A percentile compares a stretch with the other conserved stretches of the same genome.
These are phyloP conservation scores for Mactra quadrangularis DNA, from an alignment of 1,140 invertebrate species.

Conservation along the genomic window DNA sequence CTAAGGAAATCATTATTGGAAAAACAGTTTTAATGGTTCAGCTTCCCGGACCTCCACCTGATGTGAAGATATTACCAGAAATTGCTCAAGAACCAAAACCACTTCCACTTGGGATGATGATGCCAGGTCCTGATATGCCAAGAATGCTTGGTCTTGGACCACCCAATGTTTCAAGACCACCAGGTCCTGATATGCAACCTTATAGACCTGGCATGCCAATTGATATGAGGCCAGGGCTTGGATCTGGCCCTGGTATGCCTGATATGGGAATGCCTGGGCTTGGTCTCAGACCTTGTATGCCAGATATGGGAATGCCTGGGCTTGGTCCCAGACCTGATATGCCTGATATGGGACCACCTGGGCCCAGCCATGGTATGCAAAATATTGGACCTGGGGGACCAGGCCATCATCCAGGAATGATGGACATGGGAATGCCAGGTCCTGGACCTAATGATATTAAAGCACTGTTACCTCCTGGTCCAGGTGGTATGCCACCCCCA, in stretches of 20 bases:
- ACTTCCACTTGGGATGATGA: slow-evolving; percentile 23
- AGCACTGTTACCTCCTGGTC: too few relatives aligned
- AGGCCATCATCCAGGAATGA: too few relatives aligned
- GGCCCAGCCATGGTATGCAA: not conserved
- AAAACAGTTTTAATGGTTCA: slow-evolving; percentile 92
- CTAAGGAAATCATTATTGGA: slow-evolving; percentile 77
- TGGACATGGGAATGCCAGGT: slow-evolving; percentile 40
- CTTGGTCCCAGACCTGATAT: not conserved
- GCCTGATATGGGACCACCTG: too few relatives aligned
- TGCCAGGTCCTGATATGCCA: not conserved
- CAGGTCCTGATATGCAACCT: not conserved
- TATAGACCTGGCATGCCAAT: not conserved
- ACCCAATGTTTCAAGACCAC: slow-evolving; percentile 2
- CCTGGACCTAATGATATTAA: not conserved
- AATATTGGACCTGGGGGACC: not conserved
- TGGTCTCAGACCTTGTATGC: not conserved
- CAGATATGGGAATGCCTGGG: slow-evolving; percentile 27
- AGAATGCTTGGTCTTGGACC: slow-evolving; percentile 25
- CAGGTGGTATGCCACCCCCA: too few relatives aligned
- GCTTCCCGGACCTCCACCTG: slow-evolving; percentile 91
- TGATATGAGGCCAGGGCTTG: slow-evolving; percentile 8
- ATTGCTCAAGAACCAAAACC: slow-evolving; percentile 34
- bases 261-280: slow-evolving; percentile 20
- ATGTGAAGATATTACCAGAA: slow-evolving; percentile 83
- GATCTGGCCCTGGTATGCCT: not conserved